Conservation (phyloP, 2,113 vertebrate species). For the Camelus dromedarius region DNA sequence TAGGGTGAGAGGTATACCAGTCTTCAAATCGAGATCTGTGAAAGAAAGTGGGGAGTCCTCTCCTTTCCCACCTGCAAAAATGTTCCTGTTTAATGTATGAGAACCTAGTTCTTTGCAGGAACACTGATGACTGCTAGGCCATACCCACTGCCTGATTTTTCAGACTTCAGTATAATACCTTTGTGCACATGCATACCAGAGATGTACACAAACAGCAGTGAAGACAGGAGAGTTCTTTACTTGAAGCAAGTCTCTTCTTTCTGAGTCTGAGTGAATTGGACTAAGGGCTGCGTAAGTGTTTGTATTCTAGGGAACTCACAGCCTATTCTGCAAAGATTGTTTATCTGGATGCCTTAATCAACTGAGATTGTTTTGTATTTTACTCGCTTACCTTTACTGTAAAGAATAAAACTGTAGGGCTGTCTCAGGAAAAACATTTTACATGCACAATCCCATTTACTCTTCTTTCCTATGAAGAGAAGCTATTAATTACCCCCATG, state of each 20-base stretch:
- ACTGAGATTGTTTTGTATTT: constrained; percentile 11
- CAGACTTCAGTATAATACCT: not conserved
- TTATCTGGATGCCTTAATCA: not conserved
- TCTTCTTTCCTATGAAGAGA: not conserved
- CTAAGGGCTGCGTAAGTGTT: not conserved
- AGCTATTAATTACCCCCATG: not conserved
- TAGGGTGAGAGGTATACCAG: not conserved
- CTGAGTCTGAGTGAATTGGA: not conserved
- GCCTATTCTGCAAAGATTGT: not conserved
- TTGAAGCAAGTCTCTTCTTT: not conserved
- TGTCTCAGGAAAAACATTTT: not conserved
- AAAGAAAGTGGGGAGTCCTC: not conserved
- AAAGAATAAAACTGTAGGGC: constrained; percentile 4
- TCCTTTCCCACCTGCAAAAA: not conserved
- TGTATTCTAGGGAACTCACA: not conserved
- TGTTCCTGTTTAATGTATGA: not conserved
- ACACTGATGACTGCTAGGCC: not conserved
- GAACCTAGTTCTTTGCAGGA: not conserved
- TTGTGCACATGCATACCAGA: not conserved
- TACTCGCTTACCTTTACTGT: not conserved
- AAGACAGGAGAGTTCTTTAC: not conserved
- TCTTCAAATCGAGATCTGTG: not conserved
- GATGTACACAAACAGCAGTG: not conserved
- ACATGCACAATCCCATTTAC: not conserved
- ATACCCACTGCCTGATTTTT: not conserved